A percentile compares a stretch with the other conserved stretches of the same genome.
phyloP scores from a whole-genome alignment of 1,140 invertebrate genomes.

The Yoshiicerus persimilis region DNA sequence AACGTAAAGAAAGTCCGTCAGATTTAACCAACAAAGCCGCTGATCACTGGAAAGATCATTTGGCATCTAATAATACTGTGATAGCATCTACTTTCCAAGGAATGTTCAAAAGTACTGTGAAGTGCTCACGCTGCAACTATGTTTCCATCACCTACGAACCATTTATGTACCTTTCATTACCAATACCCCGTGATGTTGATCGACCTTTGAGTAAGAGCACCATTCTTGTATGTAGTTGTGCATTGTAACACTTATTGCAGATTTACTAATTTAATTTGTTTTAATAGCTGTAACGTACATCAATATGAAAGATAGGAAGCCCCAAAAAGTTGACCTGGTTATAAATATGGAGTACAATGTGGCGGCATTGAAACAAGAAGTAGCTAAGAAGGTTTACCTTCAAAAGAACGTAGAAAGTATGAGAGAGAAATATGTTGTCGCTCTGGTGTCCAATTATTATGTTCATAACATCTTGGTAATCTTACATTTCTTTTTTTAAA shows the following conservation, averaged over 20 bases:
- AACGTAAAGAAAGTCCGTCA: neutral
- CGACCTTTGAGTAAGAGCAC: conserved; percentile 60
- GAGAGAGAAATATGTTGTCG: conserved; percentile 60
- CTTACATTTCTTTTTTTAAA: neutral
- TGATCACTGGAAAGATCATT: conserved; percentile 65
- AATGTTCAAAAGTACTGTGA: conserved; percentile 71
- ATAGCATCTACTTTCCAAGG: conserved; percentile 63
- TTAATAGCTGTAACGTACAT: conserved; percentile 63
- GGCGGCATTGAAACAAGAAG: conserved; percentile 61
- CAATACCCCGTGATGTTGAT: conserved; percentile 68
- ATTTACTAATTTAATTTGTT: neutral
- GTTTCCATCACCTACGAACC: conserved; percentile 72
- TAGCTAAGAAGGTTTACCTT: conserved; percentile 55
- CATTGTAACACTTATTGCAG: no score
- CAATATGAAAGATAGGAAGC: conserved; percentile 56
- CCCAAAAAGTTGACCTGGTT: conserved; percentile 62
- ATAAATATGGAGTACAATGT: conserved; percentile 66
- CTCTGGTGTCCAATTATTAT: conserved; percentile 67
- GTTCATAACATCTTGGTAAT: neutral
- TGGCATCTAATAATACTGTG: conserved; percentile 63
- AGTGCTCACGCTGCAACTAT: conserved; percentile 68
- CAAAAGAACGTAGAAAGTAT: conserved; percentile 52
- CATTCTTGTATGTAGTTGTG: no score
- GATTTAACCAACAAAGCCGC: conserved; percentile 55
- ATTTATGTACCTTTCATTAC: conserved; percentile 73